A percentile compares a stretch with the other conserved stretches of the same genome.
Evolutionary conservation across 1,140 invertebrate genomes (phyloP).

Genomic region (Macrobrachium rosenbergii): DNA sequence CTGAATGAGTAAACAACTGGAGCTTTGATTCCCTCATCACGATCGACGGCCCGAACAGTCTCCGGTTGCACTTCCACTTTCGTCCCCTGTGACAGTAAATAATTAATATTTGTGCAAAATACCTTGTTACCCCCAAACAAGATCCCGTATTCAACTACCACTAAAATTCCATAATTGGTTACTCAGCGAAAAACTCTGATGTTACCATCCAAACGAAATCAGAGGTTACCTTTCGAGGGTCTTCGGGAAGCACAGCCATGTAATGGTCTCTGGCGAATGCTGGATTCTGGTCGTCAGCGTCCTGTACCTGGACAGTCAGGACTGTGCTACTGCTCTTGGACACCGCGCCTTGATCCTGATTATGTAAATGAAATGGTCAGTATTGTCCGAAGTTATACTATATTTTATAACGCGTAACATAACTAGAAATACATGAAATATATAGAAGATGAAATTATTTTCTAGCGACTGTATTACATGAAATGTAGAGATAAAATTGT

Average conservation of each 20-base stretch:
- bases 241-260: conserved; percentile 78
- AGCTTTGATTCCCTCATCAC: conserved; percentile 84
- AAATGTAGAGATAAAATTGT: background rate
- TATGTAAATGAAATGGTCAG: background rate
- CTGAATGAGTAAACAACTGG: conserved; percentile 79
- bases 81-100: conserved; percentile 72
- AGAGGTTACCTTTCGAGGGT: conserved; percentile 73
- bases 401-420: background rate
- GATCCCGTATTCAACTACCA: no score
- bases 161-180: no score
- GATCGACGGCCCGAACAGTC: conserved; percentile 81
- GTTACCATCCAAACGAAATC: background rate
- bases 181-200: background rate
- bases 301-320: conserved; percentile 84
- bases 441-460: no score
- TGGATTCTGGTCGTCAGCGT: conserved; percentile 95
- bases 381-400: background rate
- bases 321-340: conserved; percentile 81
- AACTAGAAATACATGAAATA: background rate
- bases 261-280: conserved; percentile 83
- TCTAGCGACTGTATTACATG: background rate
- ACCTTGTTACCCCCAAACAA: no score
- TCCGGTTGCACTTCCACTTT: conserved; percentile 75
- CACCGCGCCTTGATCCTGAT: conserved; percentile 84
- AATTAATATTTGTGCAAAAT: background rate